These are phyloP conservation scores for Cacatua alba DNA, from an alignment of 2,113 vertebrate genomes.

Conservation along the genomic window DNA sequence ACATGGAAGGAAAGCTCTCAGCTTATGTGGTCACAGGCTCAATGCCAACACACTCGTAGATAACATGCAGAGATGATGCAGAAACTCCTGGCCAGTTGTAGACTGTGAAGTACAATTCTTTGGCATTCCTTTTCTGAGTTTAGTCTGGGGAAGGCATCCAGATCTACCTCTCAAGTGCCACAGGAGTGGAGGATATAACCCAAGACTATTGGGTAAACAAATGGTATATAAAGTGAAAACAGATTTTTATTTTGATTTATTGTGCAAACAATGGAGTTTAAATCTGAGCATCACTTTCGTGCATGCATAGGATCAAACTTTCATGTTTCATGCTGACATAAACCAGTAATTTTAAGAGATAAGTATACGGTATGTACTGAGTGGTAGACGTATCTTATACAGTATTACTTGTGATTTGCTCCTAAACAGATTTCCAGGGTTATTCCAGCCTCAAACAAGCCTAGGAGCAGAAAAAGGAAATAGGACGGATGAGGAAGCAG, in stretches of 20 bases:
- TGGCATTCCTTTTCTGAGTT: background rate
- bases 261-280: background rate
- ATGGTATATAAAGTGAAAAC: background rate
- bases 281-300: background rate
- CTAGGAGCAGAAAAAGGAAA: slow-evolving; percentile 5
- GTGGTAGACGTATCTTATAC: background rate
- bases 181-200: background rate
- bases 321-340: background rate
- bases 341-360: background rate
- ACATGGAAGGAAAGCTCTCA: background rate
- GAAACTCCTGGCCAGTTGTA: background rate
- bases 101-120: background rate
- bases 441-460: slow-evolving; percentile 16
- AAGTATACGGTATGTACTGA: background rate
- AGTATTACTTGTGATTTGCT: slow-evolving; percentile 2
- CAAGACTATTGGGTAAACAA: background rate
- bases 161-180: background rate
- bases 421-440: slow-evolving; percentile 10
- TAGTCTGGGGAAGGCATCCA: background rate
- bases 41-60: rapidly evolving
- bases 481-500: slow-evolving; percentile 14
- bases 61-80: background rate
- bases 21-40: rapidly evolving
- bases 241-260: background rate
- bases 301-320: background rate